Evolutionary conservation across 2,113 vertebrate species (phyloP), one percentile per base, ranked within the genome.

Genomic region (Hippoglossus stenolepis): DNA sequence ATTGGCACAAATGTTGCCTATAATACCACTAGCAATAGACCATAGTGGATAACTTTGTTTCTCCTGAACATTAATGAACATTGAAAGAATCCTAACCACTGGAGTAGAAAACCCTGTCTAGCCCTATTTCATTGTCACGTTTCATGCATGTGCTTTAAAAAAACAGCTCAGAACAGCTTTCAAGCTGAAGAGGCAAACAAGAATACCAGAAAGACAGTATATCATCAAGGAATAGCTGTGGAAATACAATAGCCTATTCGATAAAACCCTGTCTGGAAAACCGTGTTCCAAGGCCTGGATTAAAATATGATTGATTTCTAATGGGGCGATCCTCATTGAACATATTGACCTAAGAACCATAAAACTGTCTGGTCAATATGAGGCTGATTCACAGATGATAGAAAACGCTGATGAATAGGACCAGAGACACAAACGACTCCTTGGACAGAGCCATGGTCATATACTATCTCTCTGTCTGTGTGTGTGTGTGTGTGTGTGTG

Each of bases 291-390:
- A 49, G 53, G 18, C 8, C 20, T 68, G 20, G 77, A 82, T 84
- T 71, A 82, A 78, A 73, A 64, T 14, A 67, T 70, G 71, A 88
- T 67, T 82, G 73, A 88, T 87, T 76, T 60, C 45, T 73, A 64
- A 78, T 73, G 61, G 31, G 45, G 60, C 61, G 70, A 63, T 64
- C 67, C 20, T 68, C 47, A 58, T 71, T 85, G 81, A 71, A 77
- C 75, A 60, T 14, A 83, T 76, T 77, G 83, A 83, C 79, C 74
- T 17, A 26, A 68, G 53, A 23, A 28, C 70, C 75, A 78, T 89
- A 81, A 83, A 85, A 71, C 38, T 83, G 85, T 80, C 82, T 47
- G 61, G 47, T 75, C 80, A 57, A 67, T 77, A 65, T 28, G 66
- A 79, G 68, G 26, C 65, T 73, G 63, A 82, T 84, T 87, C 79